Base-by-base conservation (phyloP, 2,113 vertebrate species). In the Leptobrachium ailaonicum region DNA sequence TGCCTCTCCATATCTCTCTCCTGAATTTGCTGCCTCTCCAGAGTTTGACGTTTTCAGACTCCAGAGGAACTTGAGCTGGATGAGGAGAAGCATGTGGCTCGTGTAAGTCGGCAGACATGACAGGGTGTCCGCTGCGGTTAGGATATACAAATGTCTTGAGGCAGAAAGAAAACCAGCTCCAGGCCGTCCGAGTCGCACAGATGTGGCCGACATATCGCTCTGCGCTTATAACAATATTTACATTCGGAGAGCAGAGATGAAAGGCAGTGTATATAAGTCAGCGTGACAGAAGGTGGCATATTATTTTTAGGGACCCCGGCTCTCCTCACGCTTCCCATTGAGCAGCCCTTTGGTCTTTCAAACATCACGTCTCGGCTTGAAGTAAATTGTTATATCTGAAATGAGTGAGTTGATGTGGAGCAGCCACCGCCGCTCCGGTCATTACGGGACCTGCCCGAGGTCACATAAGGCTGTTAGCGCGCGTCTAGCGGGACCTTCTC, bases 191-290 rank as follows among this genome's bases (percentile, higher is more conserved):
- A 77, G 32, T 44, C 14, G 58, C 75, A 60, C 66, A 62, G 75
- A 69, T 68, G 64, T 56, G 75, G 20, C 63, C 64, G 62, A 66
- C 66, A n/a, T 54, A 43, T 54, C 44, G 32, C 70, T 53, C 32
- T 41, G 20, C 32, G 50, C 75, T 77, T 60, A 70, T 40, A 41
- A 70, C 69, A 77, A 77, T 70, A 70, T 70, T 77, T 77, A 77
- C 10, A 66, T 32, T 50, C 32, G 44, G 11, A 47, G 53, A 45
- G 12, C 2, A 32, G 8, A 68, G 75, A 77, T 77, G 32, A 70
- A 77, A 70, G 41, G 41, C 6, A 8, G 1, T 7, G 6, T 32
- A 60, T 45, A 72, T 50, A 56, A 72, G 6, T 9, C 20, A 8
- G 50, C 1, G 10, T 1, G 66, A 3, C 13, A 9, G 41, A 20